phyloP scores from a whole-genome alignment of 2,113 vertebrate species.

The Chaenogobius annularis region DNA sequence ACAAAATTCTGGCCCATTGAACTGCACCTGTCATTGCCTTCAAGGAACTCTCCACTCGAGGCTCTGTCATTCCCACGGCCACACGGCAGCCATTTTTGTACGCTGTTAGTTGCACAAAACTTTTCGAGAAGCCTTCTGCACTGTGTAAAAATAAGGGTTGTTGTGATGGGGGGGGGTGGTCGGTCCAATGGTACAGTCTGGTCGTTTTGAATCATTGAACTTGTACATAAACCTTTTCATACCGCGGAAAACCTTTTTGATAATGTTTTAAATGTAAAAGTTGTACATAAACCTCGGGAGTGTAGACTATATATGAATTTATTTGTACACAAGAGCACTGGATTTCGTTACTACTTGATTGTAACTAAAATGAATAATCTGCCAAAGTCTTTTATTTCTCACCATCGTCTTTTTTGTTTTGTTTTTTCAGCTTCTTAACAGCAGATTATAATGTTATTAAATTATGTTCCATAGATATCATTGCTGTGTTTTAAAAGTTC shows the following conservation, averaged over 20 bases:
- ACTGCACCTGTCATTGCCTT: constrained; percentile 30
- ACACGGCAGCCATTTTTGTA: constrained; percentile 72
- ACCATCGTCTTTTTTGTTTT: constrained; percentile 30
- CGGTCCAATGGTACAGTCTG: constrained; percentile 54
- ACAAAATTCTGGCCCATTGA: not conserved
- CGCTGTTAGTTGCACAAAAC: constrained; percentile 83
- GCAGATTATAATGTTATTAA: constrained; percentile 71
- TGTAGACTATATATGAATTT: constrained; percentile 81
- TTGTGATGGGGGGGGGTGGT: not conserved
- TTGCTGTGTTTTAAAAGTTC: constrained; percentile 42
- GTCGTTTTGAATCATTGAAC: constrained; percentile 67
- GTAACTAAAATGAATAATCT: constrained; percentile 85
- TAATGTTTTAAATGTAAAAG: constrained; percentile 83
- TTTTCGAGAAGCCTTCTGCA: constrained; percentile 84
- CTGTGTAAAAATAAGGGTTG: constrained; percentile 75
- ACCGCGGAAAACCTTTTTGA: constrained; percentile 76
- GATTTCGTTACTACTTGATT: constrained; percentile 86
- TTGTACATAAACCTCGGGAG: constrained; percentile 77
- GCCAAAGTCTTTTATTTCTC: constrained; percentile 80
- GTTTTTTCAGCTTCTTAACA: constrained; percentile 70
- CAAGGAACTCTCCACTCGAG: constrained; percentile 32
- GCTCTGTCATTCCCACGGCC: constrained; percentile 67
- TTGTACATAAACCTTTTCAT: constrained; percentile 81
- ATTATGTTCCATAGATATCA: constrained; percentile 74
- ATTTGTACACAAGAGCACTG: constrained; percentile 82